Base-by-base conservation (phyloP, 2,113 vertebrate species). In the Orcinus orca region DNA sequence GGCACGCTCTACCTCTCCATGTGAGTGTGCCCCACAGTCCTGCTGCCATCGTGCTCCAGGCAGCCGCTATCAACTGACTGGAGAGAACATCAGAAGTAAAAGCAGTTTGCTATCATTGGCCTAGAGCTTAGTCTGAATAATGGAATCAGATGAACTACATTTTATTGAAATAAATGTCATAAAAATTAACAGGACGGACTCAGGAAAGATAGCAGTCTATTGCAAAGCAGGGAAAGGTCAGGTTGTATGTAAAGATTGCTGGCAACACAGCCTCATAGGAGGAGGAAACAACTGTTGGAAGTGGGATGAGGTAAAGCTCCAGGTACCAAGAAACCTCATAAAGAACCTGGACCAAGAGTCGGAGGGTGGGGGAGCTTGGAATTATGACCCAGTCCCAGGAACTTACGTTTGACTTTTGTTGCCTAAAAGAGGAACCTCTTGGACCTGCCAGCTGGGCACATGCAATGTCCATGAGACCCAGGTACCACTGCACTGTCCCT, bases 151-250 rank as follows among this genome's bases (percentile, higher is more conserved):
- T 9, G 47, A 85, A 58, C 55, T 77, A 70, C 74, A 44, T 86
- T 92, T 89, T 85, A 88, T n/a, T 96, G 93, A 92, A 88, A 92
- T 88, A 85, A 92, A 84, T 80, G 73, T 95, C 88, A 76, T 74
- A 50, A 92, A 92, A 90, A 87, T 73, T 60, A 79, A 86, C 68
- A 79, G 44, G 21, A 80, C 55, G 25, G 74, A 76, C 70, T 92
- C 26, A 55, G 65, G 26, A 90, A 68, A 87, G 23, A 87, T 21
- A 29, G 8, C 10, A 21, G 50, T 83, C 36, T 80, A 18, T 33
- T 62, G 53, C 74, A 92, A 96, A 92, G 71, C 55, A 50, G 86
- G 31, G 58, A 85, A 90, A 87, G 63, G 5, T 25, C 26, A 79
- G 79, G 12, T 36, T 29, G 9, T 84, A 29, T 80, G 1, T 58